phyloP scores from a whole-genome alignment of 2,797 vertebrate genomes.

The Tolypeutes matacus region DNA sequence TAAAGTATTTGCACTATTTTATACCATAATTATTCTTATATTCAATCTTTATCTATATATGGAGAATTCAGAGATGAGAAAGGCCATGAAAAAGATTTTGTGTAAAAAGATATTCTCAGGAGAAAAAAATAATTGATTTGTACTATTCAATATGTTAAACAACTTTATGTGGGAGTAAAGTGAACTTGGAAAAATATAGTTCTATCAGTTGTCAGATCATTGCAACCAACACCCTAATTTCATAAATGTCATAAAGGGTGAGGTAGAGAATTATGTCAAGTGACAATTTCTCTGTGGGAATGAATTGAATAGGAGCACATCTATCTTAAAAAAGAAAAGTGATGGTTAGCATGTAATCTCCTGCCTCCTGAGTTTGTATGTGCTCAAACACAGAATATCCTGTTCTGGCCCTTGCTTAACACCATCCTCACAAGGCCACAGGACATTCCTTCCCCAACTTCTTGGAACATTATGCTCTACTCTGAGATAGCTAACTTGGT shows the following conservation, averaged over 20 bases:
- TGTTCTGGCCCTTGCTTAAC: too few species aligned
- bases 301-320: too few species aligned
- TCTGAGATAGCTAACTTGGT: too few species aligned
- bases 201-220: background rate
- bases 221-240: background rate
- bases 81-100: background rate
- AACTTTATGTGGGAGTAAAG: background rate
- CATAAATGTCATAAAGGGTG: background rate
- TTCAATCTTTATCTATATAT: slow-evolving; percentile 42
- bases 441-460: too few species aligned
- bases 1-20: slow-evolving; percentile 51
- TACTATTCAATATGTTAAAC: background rate
- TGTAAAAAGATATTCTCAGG: background rate
- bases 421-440: too few species aligned
- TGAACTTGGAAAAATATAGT: background rate
- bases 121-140: background rate
- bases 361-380: too few species aligned
- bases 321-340: too few species aligned
- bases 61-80: slow-evolving; percentile 66
- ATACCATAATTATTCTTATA: slow-evolving; percentile 5
- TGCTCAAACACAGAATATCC: too few species aligned
- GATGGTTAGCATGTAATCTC: too few species aligned
- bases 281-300: too few species aligned
- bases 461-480: too few species aligned
- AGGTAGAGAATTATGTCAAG: background rate